Percentiles rank a stretch among this genome's conserved stretches.
Conservation (phyloP, 2,797 vertebrate genomes). For the Cyclopterus lumpus region DNA sequence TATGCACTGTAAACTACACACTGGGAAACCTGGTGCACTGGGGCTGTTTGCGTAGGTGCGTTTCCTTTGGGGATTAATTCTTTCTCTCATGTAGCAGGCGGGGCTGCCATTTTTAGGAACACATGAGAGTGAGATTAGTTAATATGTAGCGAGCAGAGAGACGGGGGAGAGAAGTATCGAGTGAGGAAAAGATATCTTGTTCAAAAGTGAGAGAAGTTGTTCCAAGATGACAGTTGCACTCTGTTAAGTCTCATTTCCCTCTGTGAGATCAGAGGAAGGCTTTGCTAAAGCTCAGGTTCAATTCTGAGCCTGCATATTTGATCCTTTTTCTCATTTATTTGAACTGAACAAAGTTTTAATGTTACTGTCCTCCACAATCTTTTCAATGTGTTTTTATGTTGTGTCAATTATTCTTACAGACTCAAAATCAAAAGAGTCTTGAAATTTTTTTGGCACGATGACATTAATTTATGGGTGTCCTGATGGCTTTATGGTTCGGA, state of each 20-base stretch:
- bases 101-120: conserved; percentile 28
- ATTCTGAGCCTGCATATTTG: neutral
- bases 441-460: neutral
- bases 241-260: conserved; percentile 24
- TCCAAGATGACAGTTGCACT: conserved; percentile 45
- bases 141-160: conserved; percentile 16
- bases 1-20: conserved; percentile 22
- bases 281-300: conserved; percentile 19
- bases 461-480: neutral
- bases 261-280: conserved; percentile 36
- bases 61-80: conserved; percentile 48
- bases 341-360: neutral
- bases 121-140: conserved; percentile 53
- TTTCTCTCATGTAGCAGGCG: conserved; percentile 28
- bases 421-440: neutral
- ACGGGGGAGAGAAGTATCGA: neutral
- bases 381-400: neutral
- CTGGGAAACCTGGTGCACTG: conserved; percentile 1
- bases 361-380: neutral
- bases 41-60: conserved; percentile 43
- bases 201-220: conserved; percentile 37
- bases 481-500: neutral
- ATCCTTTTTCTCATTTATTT: neutral
- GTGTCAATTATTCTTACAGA: neutral
- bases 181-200: conserved; percentile 22